Base-by-base conservation (phyloP, 1,140 invertebrate species). In the Heterodera carotae region DNA sequence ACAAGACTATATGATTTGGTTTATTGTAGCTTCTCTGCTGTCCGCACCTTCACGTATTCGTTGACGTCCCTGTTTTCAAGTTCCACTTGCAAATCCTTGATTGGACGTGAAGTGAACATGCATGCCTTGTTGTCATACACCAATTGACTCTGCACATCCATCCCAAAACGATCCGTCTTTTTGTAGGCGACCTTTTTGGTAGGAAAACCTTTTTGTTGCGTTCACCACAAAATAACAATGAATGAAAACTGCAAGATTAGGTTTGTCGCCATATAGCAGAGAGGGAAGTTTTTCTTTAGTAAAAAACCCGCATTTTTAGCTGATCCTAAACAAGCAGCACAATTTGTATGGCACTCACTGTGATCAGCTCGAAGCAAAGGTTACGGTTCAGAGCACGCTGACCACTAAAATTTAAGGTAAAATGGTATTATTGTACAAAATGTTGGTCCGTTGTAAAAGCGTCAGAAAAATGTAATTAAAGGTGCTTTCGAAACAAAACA, bases 91-190 rank as follows among this genome's bases (percentile, higher is more conserved):
- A 64, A n/a, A 48, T 69, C 18, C 0, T 74, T 33, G 18, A 79
- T 80, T 18, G 68, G 79, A 34, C 53, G 69, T 3, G 76, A 80
- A 27, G 78, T 79, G 33, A 64, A 79, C 72, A 74, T 59, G 2
- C 34, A 36, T 6, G 67, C 62, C 53, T 67, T 79, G 67, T 68
- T 69, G 60, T 79, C 78, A 29, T 79, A 79, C n/a, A 79, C 76
- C 29, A 79, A 33, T 39, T 78, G 69, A 39, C 56, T 34, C 1
- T 43, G 27, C 15, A 22, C 7, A 22, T 33, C 27, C 77, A 78
- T 78, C 34, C 77, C 77, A 78, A 78, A 77, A 7, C 59, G 34
- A 4, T 73, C 29, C 15, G 79, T 76, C 22, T 82, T 81, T 18
- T 36, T 78, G 39, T 71, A 79, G 3, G 79, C 79, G 8, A 48